Evolutionary conservation across 2,113 vertebrate species (phyloP), one percentile per base, ranked within the genome.

Genomic region (Ciconia stormi): DNA sequence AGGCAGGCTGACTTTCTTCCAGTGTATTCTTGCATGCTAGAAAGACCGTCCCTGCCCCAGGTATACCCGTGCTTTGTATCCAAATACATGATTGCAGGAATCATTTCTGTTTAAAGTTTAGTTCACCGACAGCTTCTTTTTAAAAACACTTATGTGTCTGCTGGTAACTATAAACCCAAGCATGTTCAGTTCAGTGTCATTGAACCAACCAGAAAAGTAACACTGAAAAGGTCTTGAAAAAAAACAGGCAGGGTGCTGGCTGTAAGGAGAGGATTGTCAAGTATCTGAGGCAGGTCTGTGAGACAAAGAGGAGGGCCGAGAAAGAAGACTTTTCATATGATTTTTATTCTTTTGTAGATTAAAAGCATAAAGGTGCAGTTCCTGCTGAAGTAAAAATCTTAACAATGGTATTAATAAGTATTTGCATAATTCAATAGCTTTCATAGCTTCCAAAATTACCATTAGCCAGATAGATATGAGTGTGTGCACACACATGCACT

Each of bases 241-340:
- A 38, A 26, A 6, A 5, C 18, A 14, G 16, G 3, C 32, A 3
- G 2, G 20, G 9, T n/a, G 65, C n/a, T 38, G 50, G 22, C 15
- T 42, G 15, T 15, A 15, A 56, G 70, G 78, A 70, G 50, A 29
- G 38, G 62, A 63, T 26, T 21, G 16, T 22, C 44, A 7, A 17
- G 27, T 14, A 3, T 16, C 36, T 19, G 55, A 71, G 61, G 56
- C 50, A 38, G 56, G 17, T 11, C 73, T 61, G 50, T 13, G n/a
- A 90, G 47, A 63, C 14, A 59, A 15, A 59, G 32, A 52, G 7
- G 27, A 27, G 8, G 2, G 4, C 3, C 0, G 0, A 44, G 15
- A 49, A 46, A 47, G 15, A 52, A 5, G 29, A 26, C 36, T 25
- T 47, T 53, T 29, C 19, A 23, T 13, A n/a, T 21, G 2, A 9